Evolutionary conservation across 1,140 invertebrate genomes (phyloP), one percentile per base, ranked within the genome.

Genomic region (Chironomus tepperi): DNA sequence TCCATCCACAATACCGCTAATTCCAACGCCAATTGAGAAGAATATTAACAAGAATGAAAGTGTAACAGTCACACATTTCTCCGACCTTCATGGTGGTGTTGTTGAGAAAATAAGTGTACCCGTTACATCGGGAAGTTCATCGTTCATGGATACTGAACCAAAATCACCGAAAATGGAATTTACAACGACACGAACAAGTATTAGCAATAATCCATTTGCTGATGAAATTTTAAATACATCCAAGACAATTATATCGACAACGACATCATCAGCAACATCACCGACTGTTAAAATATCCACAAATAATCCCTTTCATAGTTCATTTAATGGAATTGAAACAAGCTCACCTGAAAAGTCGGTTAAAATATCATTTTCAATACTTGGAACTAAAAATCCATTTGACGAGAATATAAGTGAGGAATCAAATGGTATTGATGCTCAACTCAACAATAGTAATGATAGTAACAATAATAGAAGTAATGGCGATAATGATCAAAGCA

Each of bases 41-140:
- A 64, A 73, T 75, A 15, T 24, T 12, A 18, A 57, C n/a, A 34
- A 78, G 12, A 83, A 84, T 72, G 83, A 84, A 72, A 77, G 79
- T 7, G 83, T 84, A 8, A 84, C 84, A 0, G 83, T 84, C 73
- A 84, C 84, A 5, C 83, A 84, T 77, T 84, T 84, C 75, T 84
- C 83, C 0, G 43, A 76, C 15, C 10, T 24, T n/a, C 15, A 75
- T 43, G 75, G 74, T 65, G 70, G 74, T 67, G 65, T 34, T 42
- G 57, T 73, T 75, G 77, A 74, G 76, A 76, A 75, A 81, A 80
- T 75, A 77, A 83, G 57, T 83, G 80, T 73, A 77, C 79, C 7
- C 83, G 73, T 43, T 47, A 76, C 15, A 57, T 74, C 34, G 18
- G 74, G 73, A 42, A 57, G n/a, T 15, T 57, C 47, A 57, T 73